Conservation (phyloP, 1,140 invertebrate species). For the Notospermus geniculatus region DNA sequence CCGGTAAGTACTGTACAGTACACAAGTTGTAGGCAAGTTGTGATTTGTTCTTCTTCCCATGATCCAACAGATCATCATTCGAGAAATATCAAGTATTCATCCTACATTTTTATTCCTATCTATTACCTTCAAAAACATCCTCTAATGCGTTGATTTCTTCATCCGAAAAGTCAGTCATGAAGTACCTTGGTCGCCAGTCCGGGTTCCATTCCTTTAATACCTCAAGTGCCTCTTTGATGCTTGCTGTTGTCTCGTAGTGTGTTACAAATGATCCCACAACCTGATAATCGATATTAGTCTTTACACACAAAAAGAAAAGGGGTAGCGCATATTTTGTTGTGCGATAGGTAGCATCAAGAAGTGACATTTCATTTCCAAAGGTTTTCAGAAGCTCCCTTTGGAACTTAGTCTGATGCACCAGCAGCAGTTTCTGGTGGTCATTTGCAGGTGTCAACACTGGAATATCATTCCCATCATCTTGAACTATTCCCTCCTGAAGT, state of each 20-base stretch:
- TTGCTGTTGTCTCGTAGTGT: neutral
- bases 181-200: neutral
- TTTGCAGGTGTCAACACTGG: neutral
- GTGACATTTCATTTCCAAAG: neutral
- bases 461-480: neutral
- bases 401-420: neutral
- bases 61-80: no score
- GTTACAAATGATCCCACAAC: neutral
- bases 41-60: no score
- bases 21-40: no score
- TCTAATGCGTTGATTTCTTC: neutral
- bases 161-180: neutral
- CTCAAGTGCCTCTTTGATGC: neutral
- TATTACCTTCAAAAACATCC: neutral
- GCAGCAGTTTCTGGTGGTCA: neutral
- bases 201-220: neutral
- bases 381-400: neutral
- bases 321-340: neutral
- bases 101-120: no score
- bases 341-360: neutral
- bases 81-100: no score
- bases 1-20: no score
- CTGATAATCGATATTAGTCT: constrained; percentile 1
- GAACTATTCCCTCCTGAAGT: no score
- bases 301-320: neutral